Base-by-base conservation (phyloP, 2,113 vertebrate species). In the Aviceda subcristata region DNA sequence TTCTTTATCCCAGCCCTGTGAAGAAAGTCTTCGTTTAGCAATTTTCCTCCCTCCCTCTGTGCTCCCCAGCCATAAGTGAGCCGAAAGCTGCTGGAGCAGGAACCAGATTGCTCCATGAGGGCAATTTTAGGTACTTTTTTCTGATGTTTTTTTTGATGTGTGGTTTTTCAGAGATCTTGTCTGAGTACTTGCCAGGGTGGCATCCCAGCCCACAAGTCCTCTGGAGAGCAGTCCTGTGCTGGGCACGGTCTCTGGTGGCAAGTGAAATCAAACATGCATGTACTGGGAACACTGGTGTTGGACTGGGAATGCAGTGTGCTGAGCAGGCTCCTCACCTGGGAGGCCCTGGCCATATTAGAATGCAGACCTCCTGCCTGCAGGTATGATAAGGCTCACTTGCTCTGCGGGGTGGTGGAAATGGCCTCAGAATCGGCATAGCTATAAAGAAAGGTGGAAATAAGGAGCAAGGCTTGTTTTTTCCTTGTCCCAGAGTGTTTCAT, bases 231-330 rank as follows among this genome's bases (percentile, higher is more conserved):
- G 50, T 15, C 13, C 30, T 27, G 36, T 38, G 66, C 48, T 63
- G 15, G 74, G 38, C 45, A 38, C 5, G 13, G 23, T 36, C 32
- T n/a, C 41, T 56, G 43, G 10, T 11, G 16, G n/a, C 0, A 6
- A 56, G 32, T 41, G 38, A 72, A 59, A 20, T 4, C 9, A 24
- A 32, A 26, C 1, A 1, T 13, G 13, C 8, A 3, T 0, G 11
- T 16, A 13, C 24, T 80, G 81, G 68, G 59, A 68, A 7, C 16
- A 11, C 68, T 68, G 48, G 34, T 90, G 36, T 9, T 4, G 15
- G 21, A 46, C 57, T 76, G 92, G 43, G 43, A 59, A 24, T 2
- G 4, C 34, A 4, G 38, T 17, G 24, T 9, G 7, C 55, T 23
- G 38, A 51, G 17, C 55, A 45, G 36, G 50, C 46, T 57, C 27